A percentile compares a stretch with the other conserved stretches of the same genome.
Evolutionary conservation across 2,797 vertebrate species (phyloP).

Genomic region (Lacerta bilineata): DNA sequence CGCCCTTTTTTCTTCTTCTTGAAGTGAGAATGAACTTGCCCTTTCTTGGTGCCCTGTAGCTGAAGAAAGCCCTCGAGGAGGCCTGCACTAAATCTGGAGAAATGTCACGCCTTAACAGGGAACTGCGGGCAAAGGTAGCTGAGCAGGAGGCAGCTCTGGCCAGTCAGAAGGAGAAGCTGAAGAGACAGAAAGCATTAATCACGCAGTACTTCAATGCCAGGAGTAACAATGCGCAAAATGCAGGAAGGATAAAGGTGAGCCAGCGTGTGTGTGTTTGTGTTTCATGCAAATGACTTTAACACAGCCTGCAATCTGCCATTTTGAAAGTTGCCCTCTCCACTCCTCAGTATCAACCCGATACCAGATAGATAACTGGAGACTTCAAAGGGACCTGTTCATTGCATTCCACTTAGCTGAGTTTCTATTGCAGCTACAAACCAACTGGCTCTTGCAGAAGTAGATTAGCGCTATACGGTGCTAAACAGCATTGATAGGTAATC

Average conservation of each 20-base stretch:
- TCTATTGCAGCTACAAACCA: not conserved
- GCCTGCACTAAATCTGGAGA: constrained; percentile 72
- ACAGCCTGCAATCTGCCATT: not conserved
- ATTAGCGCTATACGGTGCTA: not conserved
- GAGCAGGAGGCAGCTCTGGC: constrained; percentile 73
- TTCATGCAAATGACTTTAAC: not conserved
- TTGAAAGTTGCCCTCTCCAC: not conserved
- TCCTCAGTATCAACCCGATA: not conserved
- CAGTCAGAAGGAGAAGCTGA: constrained; percentile 75
- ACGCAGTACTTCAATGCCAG: constrained; percentile 64
- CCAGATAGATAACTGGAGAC: not conserved
- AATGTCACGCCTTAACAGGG: constrained; percentile 74
- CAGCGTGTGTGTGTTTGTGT: not conserved
- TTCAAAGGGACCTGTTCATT: not conserved
- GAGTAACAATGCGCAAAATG: constrained; percentile 59
- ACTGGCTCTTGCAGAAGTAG: not conserved
- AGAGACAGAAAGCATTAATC: constrained; percentile 72
- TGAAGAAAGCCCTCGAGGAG: constrained; percentile 78
- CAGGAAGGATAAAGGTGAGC: constrained; percentile 70
- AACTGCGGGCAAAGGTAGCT: constrained; percentile 70
- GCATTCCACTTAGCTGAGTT: not conserved
- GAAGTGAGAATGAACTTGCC: not conserved
- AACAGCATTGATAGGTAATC: not conserved
- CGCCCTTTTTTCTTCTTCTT: not conserved
- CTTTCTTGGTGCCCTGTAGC: constrained; percentile 64